These are phyloP conservation scores for Melipona beecheii DNA, from an alignment of 2,888 invertebrate species.

Conservation along the genomic window DNA sequence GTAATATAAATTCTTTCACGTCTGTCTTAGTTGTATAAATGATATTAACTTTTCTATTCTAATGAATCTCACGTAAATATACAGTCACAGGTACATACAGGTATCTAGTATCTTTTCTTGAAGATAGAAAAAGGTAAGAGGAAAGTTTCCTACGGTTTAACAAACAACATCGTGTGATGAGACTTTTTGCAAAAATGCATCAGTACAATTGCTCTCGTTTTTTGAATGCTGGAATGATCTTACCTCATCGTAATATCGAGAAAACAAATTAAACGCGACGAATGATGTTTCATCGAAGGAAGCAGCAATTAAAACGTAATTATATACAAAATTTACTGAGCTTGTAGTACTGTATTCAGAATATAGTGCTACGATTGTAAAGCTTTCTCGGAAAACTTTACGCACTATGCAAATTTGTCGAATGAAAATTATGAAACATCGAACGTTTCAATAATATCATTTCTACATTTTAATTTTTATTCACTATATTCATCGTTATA, in stretches of 20 bases:
- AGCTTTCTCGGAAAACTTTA: constrained; percentile 5
- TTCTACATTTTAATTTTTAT: not conserved
- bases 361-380: constrained; percentile 6
- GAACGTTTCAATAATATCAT: not conserved
- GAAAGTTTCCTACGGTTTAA: too few species aligned
- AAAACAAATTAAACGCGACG: not conserved
- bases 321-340: constrained; percentile 59
- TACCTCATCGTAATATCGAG: not conserved
- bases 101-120: too few species aligned
- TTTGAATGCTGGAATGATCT: too few species aligned
- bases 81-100: too few species aligned
- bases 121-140: too few species aligned
- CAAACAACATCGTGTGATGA: too few species aligned
- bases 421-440: not conserved
- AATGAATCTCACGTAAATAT: not conserved
- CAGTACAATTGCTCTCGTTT: too few species aligned
- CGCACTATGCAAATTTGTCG: not conserved
- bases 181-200: too few species aligned
- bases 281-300: constrained; percentile 23
- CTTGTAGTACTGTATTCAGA: constrained; percentile 57
- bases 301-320: constrained; percentile 28
- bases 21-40: not conserved
- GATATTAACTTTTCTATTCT: not conserved
- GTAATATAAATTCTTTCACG: not conserved
- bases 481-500: not conserved